Evolutionary conservation across 2,797 vertebrate species (phyloP).

Genomic region (Hippopotamyrus pictus): DNA sequence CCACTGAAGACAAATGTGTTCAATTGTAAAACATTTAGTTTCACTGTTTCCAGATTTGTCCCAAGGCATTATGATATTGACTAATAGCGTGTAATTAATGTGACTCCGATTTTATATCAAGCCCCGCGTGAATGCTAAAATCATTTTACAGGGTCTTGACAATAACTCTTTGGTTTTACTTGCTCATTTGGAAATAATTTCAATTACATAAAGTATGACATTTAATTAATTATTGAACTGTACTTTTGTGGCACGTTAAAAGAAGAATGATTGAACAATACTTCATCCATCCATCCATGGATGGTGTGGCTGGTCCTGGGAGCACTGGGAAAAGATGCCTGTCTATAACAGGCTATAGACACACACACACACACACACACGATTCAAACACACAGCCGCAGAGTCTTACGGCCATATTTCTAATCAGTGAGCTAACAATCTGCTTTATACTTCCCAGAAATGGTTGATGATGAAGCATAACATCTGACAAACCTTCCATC

Average conservation of each 20-base stretch:
- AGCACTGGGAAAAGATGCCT: not conserved
- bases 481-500: not conserved
- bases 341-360: not conserved
- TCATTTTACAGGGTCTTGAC: not conserved
- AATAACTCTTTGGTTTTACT: not conserved
- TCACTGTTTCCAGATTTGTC: slow-evolving; percentile 17
- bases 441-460: slow-evolving; percentile 2
- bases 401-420: not conserved
- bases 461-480: not conserved
- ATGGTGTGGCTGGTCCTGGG: not conserved
- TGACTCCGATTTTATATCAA: slow-evolving; percentile 3
- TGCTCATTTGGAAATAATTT: slow-evolving; percentile 10
- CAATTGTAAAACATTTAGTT: slow-evolving; percentile 32
- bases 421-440: not conserved
- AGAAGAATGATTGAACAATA: not conserved
- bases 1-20: slow-evolving; percentile 33
- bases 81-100: slow-evolving; percentile 29
- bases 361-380: not conserved
- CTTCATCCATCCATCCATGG: not conserved
- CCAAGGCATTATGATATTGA: slow-evolving; percentile 29
- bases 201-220: not conserved
- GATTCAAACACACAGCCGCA: not conserved
- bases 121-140: not conserved
- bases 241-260: not conserved
- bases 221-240: not conserved